These are phyloP conservation scores for Alfaro cultratus DNA, from an alignment of 2,797 vertebrate species.

Conservation along the genomic window DNA sequence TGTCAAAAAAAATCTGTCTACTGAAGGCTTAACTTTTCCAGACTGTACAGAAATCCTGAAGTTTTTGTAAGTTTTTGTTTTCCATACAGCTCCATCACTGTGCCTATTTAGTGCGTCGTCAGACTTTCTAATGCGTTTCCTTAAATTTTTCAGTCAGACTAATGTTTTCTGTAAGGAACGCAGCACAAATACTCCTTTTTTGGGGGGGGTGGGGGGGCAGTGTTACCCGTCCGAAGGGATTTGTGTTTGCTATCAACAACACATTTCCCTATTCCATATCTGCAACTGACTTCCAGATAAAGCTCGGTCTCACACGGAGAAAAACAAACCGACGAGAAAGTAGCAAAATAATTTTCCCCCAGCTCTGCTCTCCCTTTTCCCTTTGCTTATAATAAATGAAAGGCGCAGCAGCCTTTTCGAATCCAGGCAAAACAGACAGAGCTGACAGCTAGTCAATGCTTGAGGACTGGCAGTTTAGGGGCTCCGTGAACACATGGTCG, in stretches of 20 bases:
- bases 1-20: too few species aligned
- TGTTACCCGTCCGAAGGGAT: constrained; percentile 37
- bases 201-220: neutral
- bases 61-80: constrained; percentile 13
- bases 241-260: constrained; percentile 62
- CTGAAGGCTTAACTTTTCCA: neutral
- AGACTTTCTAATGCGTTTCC: constrained; percentile 6
- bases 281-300: constrained; percentile 64
- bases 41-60: neutral
- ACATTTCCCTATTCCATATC: constrained; percentile 61
- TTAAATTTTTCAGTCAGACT: constrained; percentile 13
- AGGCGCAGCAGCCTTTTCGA: constrained; percentile 72
- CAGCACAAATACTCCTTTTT: constrained; percentile 29
- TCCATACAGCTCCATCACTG: neutral
- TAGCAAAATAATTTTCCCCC: constrained; percentile 65
- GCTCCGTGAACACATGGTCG: constrained; percentile 81
- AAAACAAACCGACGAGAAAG: constrained; percentile 73
- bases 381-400: constrained; percentile 78
- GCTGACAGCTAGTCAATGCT: constrained; percentile 85
- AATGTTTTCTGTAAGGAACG: constrained; percentile 26
- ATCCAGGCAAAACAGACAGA: constrained; percentile 71
- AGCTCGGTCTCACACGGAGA: constrained; percentile 60
- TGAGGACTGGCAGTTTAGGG: constrained; percentile 82
- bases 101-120: constrained; percentile 10
- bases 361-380: constrained; percentile 45